Percentiles rank a stretch among this genome's conserved stretches.
These are phyloP conservation scores for Nomada flava DNA, from an alignment of 2,888 invertebrate genomes.

Conservation along the genomic window DNA sequence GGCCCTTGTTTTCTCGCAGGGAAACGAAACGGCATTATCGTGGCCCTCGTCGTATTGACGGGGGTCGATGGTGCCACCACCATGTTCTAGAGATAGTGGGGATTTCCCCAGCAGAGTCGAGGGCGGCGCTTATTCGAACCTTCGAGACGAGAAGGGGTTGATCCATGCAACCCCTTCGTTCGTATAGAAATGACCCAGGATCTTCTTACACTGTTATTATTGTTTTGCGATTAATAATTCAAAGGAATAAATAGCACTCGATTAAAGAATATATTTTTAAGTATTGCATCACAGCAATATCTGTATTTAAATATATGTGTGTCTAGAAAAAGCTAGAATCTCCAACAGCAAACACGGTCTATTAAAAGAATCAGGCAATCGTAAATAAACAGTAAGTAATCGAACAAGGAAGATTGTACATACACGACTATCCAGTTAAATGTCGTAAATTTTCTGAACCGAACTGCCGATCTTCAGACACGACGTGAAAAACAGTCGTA, in stretches of 20 bases:
- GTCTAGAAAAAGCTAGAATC: no score
- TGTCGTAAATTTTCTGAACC: background rate
- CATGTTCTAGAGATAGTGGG: constrained; percentile 61
- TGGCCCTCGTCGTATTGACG: constrained; percentile 57
- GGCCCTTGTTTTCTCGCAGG: constrained; percentile 55
- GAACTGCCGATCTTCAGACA: background rate
- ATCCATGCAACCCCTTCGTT: constrained; percentile 33
- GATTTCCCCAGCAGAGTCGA: constrained; percentile 59
- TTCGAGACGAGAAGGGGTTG: constrained; percentile 35
- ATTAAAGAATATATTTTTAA: no score
- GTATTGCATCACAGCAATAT: no score
- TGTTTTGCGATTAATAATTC: background rate
- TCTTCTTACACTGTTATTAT: background rate
- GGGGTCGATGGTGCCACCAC: constrained; percentile 65
- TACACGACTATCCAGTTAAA: background rate
- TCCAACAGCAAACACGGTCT: background rate
- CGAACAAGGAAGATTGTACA: no score
- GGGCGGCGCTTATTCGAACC: constrained; percentile 73
- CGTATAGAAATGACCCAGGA: constrained; percentile 20
- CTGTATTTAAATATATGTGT: no score
- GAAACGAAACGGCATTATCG: constrained; percentile 63
- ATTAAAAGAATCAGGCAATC: background rate
- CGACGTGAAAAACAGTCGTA: background rate
- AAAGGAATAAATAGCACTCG: no score
- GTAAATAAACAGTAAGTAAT: background rate